Conservation (phyloP, 2,888 invertebrate species). For the Leptarthrus brevirostris region DNA sequence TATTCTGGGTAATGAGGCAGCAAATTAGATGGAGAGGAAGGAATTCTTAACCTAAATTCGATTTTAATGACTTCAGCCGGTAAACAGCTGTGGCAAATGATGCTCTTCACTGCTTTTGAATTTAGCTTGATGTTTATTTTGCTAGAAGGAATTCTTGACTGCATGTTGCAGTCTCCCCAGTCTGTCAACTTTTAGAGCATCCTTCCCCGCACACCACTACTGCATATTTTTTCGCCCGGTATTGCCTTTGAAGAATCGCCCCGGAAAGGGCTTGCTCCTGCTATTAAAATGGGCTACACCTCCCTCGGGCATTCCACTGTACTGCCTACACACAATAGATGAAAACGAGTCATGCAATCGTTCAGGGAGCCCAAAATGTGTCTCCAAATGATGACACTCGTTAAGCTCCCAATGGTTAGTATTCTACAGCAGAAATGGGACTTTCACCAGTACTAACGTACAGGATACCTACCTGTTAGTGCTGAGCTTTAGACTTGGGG, state of each 20-base stretch:
- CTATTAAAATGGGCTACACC: background rate
- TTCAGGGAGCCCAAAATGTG: conserved; percentile 17
- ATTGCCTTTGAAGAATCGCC: background rate
- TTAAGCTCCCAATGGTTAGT: conserved; percentile 29
- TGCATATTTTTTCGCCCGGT: background rate
- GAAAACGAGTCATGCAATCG: conserved; percentile 16
- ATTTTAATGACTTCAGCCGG: conserved; percentile 46
- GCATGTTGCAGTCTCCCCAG: background rate
- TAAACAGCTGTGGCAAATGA: conserved; percentile 16
- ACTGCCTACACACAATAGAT: background rate
- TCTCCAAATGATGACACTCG: conserved; percentile 41
- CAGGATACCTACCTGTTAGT: background rate
- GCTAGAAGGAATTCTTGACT: background rate
- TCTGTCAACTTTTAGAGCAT: background rate
- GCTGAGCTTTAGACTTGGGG: background rate
- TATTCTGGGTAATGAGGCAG: conserved; percentile 33
- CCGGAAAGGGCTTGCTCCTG: background rate
- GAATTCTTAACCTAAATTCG: conserved; percentile 48
- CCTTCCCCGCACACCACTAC: background rate
- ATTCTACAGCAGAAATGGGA: conserved; percentile 16
- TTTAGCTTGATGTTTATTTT: background rate
- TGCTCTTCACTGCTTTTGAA: background rate
- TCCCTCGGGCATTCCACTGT: background rate
- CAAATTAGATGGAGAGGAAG: conserved; percentile 40
- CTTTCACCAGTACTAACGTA: background rate